Conservation (phyloP, 2,888 invertebrate species). For the Polyploca ridens region DNA sequence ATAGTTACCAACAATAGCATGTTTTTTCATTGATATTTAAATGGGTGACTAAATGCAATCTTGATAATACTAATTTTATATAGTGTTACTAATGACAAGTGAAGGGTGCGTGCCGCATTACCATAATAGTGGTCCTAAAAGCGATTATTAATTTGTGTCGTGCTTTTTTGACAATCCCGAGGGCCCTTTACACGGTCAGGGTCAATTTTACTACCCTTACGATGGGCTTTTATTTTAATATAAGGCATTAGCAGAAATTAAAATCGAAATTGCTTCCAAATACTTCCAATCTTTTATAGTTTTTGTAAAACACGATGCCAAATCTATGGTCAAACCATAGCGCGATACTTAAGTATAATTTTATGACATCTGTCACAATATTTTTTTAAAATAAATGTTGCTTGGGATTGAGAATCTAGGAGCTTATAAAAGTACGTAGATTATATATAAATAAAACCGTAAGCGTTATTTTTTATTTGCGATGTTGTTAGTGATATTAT, state of each 20-base stretch:
- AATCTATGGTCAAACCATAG: background rate
- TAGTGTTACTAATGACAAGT: background rate
- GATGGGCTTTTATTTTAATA: background rate
- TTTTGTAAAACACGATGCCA: background rate
- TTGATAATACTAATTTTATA: background rate
- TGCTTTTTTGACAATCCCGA: slow-evolving; percentile 3
- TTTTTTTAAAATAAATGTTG: background rate
- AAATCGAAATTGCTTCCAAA: background rate
- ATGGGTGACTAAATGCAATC: background rate
- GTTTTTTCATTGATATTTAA: background rate
- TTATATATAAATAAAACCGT: background rate
- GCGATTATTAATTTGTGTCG: background rate
- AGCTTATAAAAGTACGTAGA: slow-evolving; percentile 5
- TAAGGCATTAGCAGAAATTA: too few relatives aligned
- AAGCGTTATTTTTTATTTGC: slow-evolving; percentile 42
- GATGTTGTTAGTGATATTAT: slow-evolving; percentile 38
- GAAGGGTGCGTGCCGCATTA: background rate
- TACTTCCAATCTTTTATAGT: background rate
- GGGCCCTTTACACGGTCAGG: background rate
- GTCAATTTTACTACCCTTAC: background rate
- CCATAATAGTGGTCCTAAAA: background rate
- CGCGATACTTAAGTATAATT: background rate
- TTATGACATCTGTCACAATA: background rate
- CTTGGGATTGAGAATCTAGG: background rate
- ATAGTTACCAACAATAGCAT: background rate